Conservation (phyloP, 2,113 vertebrate species). For the Actenoides lindsayi region DNA sequence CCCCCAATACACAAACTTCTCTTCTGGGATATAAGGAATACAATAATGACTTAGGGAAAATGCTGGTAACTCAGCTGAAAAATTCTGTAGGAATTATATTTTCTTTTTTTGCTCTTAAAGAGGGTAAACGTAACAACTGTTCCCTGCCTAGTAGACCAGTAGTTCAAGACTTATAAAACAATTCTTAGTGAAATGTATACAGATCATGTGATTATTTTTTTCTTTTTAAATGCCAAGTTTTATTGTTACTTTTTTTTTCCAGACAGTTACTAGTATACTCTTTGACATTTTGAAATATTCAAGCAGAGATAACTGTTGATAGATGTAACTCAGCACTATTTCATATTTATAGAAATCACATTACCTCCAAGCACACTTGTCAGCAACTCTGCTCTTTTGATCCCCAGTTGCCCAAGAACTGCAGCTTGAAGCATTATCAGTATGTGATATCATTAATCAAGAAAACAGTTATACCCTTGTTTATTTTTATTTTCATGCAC, state of each 20-base stretch:
- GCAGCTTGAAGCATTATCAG: constrained; percentile 49
- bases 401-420: constrained; percentile 56
- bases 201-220: not conserved
- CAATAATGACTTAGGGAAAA: not conserved
- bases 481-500: constrained; percentile 39
- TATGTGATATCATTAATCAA: constrained; percentile 69
- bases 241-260: not conserved
- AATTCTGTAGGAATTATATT: not conserved
- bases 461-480: constrained; percentile 31
- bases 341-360: constrained; percentile 66
- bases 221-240: not conserved
- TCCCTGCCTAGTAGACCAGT: not conserved
- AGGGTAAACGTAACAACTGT: not conserved
- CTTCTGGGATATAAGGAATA: not conserved
- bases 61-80: not conserved
- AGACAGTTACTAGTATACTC: not conserved
- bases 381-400: constrained; percentile 66
- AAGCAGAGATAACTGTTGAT: constrained; percentile 50
- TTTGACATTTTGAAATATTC: constrained; percentile 64
- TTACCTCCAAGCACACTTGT: constrained; percentile 63
- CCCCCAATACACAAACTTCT: not conserved
- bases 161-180: not conserved
- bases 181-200: not conserved
- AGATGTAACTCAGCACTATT: constrained; percentile 56
- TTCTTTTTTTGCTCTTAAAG: not conserved